Conservation (phyloP, 2,113 vertebrate genomes). For the Apodemus speciosus region DNA sequence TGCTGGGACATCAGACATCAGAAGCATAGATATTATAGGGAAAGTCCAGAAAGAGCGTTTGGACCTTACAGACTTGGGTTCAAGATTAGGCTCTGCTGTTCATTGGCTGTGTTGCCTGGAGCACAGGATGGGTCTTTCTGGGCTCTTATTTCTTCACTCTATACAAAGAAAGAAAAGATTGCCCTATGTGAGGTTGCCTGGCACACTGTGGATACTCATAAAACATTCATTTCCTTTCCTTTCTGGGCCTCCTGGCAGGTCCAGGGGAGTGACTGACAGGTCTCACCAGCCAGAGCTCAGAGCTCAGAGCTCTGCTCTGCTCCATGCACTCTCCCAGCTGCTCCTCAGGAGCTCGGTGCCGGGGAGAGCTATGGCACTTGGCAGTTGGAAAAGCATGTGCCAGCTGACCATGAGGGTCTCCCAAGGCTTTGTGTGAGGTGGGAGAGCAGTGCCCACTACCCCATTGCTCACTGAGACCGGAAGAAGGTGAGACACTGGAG, state of each 20-base stretch:
- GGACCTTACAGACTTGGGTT: neutral
- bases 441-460: neutral
- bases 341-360: neutral
- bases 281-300: constrained; percentile 56
- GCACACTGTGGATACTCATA: constrained; percentile 63
- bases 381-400: neutral
- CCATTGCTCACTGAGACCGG: too few relatives aligned
- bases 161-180: constrained; percentile 56
- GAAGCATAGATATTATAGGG: neutral
- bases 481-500: neutral
- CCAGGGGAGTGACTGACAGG: constrained; percentile 70
- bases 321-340: neutral
- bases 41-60: neutral
- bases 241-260: constrained; percentile 72
- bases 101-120: neutral
- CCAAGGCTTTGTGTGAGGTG: neutral
- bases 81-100: neutral
- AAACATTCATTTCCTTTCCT: constrained; percentile 78
- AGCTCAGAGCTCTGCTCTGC: neutral
- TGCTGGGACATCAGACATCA: neutral
- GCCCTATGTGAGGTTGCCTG: constrained; percentile 58
- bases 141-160: neutral
- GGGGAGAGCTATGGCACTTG: neutral
- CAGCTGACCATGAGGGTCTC: neutral
- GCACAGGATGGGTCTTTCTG: constrained; percentile 19